phyloP scores from a whole-genome alignment of 2,113 vertebrate genomes.

The Entomyzon cyanotis region DNA sequence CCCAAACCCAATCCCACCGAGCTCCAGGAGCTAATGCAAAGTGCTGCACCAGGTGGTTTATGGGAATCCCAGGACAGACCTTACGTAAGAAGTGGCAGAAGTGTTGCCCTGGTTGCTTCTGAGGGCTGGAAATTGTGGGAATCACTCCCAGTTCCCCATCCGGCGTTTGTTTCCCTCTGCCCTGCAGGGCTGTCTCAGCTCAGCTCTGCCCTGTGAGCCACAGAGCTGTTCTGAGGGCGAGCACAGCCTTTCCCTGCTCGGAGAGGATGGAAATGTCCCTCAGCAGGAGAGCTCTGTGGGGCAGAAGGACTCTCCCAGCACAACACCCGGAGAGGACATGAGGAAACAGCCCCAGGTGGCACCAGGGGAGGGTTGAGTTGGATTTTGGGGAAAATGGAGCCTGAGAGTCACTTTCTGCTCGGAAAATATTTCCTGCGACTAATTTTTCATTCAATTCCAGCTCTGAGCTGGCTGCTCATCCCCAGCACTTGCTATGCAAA shows the following conservation, averaged over 20 bases:
- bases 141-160: background rate
- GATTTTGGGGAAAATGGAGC: background rate
- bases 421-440: fast-evolving
- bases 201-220: background rate
- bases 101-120: background rate
- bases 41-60: background rate
- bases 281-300: background rate
- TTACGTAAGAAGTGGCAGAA: background rate
- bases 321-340: background rate
- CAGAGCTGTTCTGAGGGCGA: background rate
- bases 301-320: background rate
- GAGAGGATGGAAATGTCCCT: background rate
- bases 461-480: background rate
- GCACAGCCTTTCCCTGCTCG: background rate
- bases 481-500: background rate
- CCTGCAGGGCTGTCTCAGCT: background rate
- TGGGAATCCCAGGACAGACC: background rate
- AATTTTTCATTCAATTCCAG: background rate
- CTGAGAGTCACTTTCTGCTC: background rate
- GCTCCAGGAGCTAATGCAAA: background rate
- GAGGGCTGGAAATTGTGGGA: background rate
- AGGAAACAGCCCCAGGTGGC: fast-evolving
- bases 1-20: background rate
- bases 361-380: background rate
- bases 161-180: background rate